These are phyloP conservation scores for Agonum fuliginosum DNA, from an alignment of 2,888 invertebrate genomes.

Conservation along the genomic window DNA sequence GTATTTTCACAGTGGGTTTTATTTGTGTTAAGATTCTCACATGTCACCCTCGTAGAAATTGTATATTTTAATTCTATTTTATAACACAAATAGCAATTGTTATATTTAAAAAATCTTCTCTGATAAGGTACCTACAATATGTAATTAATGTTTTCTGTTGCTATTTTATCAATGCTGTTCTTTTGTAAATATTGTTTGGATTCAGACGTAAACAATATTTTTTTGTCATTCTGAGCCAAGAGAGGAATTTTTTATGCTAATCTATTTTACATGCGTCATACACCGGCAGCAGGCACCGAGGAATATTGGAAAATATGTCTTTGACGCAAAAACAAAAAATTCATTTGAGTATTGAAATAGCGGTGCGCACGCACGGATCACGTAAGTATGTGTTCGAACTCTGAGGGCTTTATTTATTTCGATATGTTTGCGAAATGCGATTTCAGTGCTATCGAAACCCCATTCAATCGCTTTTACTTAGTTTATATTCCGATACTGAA, in stretches of 20 bases:
- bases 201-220: no score
- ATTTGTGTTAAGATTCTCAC: no score
- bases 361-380: conserved; percentile 10
- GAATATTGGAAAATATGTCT: not conserved
- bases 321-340: not conserved
- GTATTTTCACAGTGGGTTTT: no score
- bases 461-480: conserved; percentile 47
- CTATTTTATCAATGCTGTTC: no score
- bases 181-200: no score
- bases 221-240: no score
- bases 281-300: not conserved
- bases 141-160: no score
- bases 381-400: conserved; percentile 30
- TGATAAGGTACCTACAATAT: no score
- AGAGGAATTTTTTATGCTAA: not conserved
- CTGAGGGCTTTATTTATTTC: conserved; percentile 34
- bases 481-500: conserved; percentile 53
- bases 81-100: no score
- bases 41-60: no score
- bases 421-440: conserved; percentile 48
- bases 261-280: not conserved
- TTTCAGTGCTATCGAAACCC: conserved; percentile 43
- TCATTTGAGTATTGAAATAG: conserved; percentile 16
- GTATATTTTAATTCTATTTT: no score
- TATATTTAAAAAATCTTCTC: no score